phyloP scores from a whole-genome alignment of 1,140 invertebrate species.

The Cephus cinctus region DNA sequence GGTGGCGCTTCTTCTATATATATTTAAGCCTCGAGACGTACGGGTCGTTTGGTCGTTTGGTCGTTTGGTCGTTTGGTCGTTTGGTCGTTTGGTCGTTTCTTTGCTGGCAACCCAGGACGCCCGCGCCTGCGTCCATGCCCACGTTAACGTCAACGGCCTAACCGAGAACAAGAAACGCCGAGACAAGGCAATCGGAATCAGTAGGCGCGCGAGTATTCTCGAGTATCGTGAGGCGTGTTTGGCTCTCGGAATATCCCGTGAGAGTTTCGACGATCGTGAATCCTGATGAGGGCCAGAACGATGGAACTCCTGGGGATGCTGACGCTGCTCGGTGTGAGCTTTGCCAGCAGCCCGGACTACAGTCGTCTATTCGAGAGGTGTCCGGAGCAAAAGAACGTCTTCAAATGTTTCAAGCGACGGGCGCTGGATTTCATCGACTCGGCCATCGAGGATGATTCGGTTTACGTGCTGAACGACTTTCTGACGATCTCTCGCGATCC shows the following conservation, averaged over 20 bases:
- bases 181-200: too few species aligned
- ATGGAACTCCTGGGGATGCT: conserved; percentile 14
- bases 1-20: conserved; percentile 18
- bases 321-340: conserved; percentile 15
- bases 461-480: conserved; percentile 59
- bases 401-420: conserved; percentile 59
- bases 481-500: conserved; percentile 58
- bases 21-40: conserved; percentile 38
- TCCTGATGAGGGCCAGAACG: conserved; percentile 15
- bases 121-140: too few species aligned
- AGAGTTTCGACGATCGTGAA: too few species aligned
- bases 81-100: too few species aligned
- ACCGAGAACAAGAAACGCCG: too few species aligned
- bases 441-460: conserved; percentile 58
- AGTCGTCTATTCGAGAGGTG: conserved; percentile 47
- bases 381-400: conserved; percentile 45
- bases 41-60: conserved; percentile 41
- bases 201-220: too few species aligned
- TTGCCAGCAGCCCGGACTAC: conserved; percentile 28
- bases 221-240: too few species aligned
- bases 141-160: too few species aligned
- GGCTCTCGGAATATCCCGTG: too few species aligned
- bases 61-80: too few species aligned
- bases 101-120: too few species aligned
- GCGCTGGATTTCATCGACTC: conserved; percentile 58